Evolutionary conservation across 2,113 vertebrate species (phyloP), one percentile per base, ranked within the genome.

Genomic region (Microtus pennsylvanicus): DNA sequence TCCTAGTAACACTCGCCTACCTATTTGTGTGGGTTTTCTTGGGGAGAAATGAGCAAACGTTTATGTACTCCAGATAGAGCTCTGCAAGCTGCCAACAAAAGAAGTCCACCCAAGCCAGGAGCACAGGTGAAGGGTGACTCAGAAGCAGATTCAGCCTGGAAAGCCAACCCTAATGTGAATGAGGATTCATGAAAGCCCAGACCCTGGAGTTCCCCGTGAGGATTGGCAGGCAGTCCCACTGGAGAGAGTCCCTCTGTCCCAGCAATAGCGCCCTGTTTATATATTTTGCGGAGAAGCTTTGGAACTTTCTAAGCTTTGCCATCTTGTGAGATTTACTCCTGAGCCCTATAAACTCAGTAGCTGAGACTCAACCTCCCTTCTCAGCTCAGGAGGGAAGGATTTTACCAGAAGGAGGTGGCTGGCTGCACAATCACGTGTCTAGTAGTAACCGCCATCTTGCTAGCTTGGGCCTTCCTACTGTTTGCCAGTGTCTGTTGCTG

Each of bases 391-490:
- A 74, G 4, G 47, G 47, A 28, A 35, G 0, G 5, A 38, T 38
- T 74, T 47, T 19, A 30, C 1, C 50, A 74, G 21, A 55, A 38
- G 47, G 47, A 0, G 47, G 17, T 22, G 50, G 33, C 35, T 38
- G 26, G 86, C 86, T 10, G 5, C 4, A 38, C 67, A 10, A 19
- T 1, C 19, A 3, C 16, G 1, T 38, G 47, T 61, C 22, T 42
- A 50, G 50, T 47, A 14, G 4, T 50, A 63, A 24, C 63, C 8
- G 83, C 13, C 30, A 92, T 96, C 16, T 65, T n/a, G 50, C 42
- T 50, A 98, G 94, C 96, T 97, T 96, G 94, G 97, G 96, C 94
- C 97, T 97, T 98, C 97, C 96, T 98, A 93, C 95, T 97, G 75
- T 97, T 98, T 98, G 96, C 96, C 96, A 97, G 96, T 81, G 94